Conservation (phyloP, 2,797 vertebrate genomes). For the Acestrorhynchus altus region DNA sequence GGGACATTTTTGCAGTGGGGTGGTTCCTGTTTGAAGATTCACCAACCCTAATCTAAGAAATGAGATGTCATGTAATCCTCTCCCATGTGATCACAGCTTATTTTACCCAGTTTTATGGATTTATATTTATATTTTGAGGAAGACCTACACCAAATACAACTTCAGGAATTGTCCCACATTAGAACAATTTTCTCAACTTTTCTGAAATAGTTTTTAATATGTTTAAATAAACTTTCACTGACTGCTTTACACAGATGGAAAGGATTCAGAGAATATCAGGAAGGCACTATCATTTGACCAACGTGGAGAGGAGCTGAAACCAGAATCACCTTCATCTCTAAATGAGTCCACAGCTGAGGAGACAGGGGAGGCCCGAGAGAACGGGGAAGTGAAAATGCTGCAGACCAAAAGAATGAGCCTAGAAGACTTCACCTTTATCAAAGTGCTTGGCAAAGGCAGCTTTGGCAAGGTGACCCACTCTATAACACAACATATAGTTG, state of each 20-base stretch:
- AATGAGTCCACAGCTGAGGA: slow-evolving; percentile 22
- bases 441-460: slow-evolving; percentile 97
- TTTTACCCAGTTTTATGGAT: too few species aligned
- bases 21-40: too few species aligned
- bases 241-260: slow-evolving; percentile 79
- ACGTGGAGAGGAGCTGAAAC: slow-evolving; percentile 86
- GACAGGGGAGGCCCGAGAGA: slow-evolving; percentile 79
- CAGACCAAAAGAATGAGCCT: slow-evolving; percentile 87
- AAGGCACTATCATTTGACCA: slow-evolving; percentile 94
- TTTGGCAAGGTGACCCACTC: slow-evolving; percentile 89
- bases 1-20: too few species aligned
- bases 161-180: neutral
- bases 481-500: neutral
- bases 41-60: too few species aligned
- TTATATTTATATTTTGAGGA: too few species aligned
- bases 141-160: too few species aligned
- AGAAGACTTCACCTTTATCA: slow-evolving; percentile 93
- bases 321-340: slow-evolving; percentile 67
- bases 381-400: slow-evolving; percentile 85
- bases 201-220: too few species aligned
- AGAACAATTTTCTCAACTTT: neutral
- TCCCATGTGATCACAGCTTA: too few species aligned
- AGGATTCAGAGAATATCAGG: slow-evolving; percentile 93
- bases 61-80: too few species aligned
- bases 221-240: neutral